phyloP scores from a whole-genome alignment of 2,888 invertebrate genomes.

The Sarcophaga caerulescens region DNA sequence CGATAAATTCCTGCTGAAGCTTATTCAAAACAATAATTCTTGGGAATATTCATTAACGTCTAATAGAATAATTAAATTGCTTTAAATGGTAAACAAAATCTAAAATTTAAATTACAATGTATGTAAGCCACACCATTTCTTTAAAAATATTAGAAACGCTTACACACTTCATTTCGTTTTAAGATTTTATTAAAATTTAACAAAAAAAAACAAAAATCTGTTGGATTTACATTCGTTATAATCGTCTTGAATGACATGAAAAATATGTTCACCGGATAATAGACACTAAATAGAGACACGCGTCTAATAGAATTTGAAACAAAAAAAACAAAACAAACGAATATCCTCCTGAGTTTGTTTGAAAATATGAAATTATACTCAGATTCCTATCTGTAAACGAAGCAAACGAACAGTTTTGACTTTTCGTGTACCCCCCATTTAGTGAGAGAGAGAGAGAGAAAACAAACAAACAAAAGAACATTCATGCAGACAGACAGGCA shows the following conservation, averaged over 20 bases:
- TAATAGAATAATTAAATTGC: too few relatives aligned
- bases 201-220: too few relatives aligned
- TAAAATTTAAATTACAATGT: too few relatives aligned
- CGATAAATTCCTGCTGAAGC: too few relatives aligned
- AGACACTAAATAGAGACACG: conserved; percentile 81
- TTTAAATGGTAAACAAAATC: too few relatives aligned
- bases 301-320: conserved; percentile 68
- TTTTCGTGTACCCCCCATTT: conserved; percentile 55
- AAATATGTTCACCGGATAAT: conserved; percentile 79
- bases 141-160: too few relatives aligned
- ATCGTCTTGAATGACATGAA: conserved; percentile 67
- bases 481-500: conserved; percentile 64
- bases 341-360: conserved; percentile 21
- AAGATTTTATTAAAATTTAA: too few relatives aligned
- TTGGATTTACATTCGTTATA: too few relatives aligned
- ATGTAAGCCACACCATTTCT: too few relatives aligned
- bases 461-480: conserved; percentile 43
- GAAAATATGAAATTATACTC: conserved; percentile 61
- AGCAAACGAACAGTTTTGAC: conserved; percentile 46
- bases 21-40: too few relatives aligned
- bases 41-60: too few relatives aligned
- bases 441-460: conserved; percentile 46
- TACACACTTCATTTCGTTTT: too few relatives aligned
- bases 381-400: conserved; percentile 20
- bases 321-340: conserved; percentile 68